Base-by-base conservation (phyloP, 2,888 invertebrate genomes). In the Euzophera pinguis region DNA sequence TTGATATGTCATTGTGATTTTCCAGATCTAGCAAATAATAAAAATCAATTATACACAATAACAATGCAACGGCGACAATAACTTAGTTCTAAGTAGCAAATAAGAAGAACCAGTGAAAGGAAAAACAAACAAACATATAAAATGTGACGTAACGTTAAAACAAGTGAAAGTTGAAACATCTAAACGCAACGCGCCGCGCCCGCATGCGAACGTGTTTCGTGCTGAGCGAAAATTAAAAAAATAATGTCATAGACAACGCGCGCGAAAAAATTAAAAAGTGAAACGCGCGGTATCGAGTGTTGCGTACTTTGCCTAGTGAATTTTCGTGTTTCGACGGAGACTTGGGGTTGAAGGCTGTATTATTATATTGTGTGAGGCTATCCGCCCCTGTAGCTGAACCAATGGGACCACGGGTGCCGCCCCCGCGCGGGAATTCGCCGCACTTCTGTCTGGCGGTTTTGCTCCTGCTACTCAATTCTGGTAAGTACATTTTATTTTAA, bases 361-460 rank as follows among this genome's bases (percentile, higher is more conserved):
- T 80, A 73, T 74, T 73, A 78, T 76, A 78, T 67, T 61, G 68
- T 55, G 63, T 50, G 53, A 58, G 56, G 57, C 56, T 59, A 59
- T 51, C 78, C 83, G 84, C 85, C 84, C 81, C 75, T 73, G 71
- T 60, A 64, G 66, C 59, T 76, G 82, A 81, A 71, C 89, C 89
- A 89, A 89, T 89, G 89, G 72, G 76, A 84, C 71, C 65, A 63
- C 62, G 75, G 86, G 78, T 64, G 57, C 71, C 88, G 89, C 89
- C 89, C 83, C 79, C 81, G 73, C 69, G 73, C 76, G 81, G 78
- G 69, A 59, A 59, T 60, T 61, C 69, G 75, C 69, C 73, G 69
- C 70, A 66, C 54, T 63, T 67, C 63, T 63, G 71, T 56, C 65
- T 79, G 61, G 71, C 70, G 60, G 64, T 78, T 59, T 69, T 82